phyloP scores from a whole-genome alignment of 1,140 invertebrate species.

The Thaumetopoea pityocampa region DNA sequence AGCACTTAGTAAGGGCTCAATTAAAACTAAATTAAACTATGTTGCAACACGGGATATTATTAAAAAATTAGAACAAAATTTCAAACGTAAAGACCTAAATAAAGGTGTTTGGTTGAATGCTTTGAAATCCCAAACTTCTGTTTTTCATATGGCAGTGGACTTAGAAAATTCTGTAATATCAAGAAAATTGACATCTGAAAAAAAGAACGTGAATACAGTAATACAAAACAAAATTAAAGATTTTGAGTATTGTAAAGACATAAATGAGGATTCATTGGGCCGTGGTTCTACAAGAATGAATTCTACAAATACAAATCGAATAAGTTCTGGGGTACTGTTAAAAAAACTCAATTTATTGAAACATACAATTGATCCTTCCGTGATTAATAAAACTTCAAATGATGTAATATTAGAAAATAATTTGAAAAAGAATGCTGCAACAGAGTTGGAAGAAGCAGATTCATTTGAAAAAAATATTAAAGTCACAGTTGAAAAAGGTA shows the following conservation, averaged over 20 bases:
- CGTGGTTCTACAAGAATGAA: conserved; percentile 14
- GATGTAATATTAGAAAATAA: too few species aligned
- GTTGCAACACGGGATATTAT: conserved; percentile 28
- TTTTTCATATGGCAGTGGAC: conserved; percentile 20
- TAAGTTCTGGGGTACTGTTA: conserved; percentile 3
- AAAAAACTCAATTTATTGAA: conserved; percentile 24
- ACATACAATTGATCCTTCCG: too few species aligned
- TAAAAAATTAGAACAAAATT: conserved; percentile 29
- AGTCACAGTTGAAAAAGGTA: too few species aligned
- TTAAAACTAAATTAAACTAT: conserved; percentile 33
- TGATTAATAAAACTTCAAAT: too few species aligned
- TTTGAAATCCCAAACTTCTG: conserved; percentile 33
- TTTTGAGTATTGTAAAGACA: conserved; percentile 44
- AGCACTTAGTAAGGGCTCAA: conserved; percentile 28
- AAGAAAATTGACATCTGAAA: conserved; percentile 17
- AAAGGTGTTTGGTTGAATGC: conserved; percentile 25
- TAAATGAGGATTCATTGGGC: conserved; percentile 41
- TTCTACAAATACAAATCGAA: background rate
- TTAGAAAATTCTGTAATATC: conserved; percentile 29
- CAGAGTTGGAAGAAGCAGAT: too few species aligned
- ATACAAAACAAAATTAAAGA: conserved; percentile 37
- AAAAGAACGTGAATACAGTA: conserved; percentile 13
- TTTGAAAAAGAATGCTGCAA: too few species aligned
- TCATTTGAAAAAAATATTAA: too few species aligned
- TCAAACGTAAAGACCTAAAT: conserved; percentile 10